A percentile compares a stretch with the other conserved stretches of the same genome.
These are phyloP conservation scores for Sylvicola fuscatus DNA, from an alignment of 2,888 invertebrate genomes.

Conservation along the genomic window DNA sequence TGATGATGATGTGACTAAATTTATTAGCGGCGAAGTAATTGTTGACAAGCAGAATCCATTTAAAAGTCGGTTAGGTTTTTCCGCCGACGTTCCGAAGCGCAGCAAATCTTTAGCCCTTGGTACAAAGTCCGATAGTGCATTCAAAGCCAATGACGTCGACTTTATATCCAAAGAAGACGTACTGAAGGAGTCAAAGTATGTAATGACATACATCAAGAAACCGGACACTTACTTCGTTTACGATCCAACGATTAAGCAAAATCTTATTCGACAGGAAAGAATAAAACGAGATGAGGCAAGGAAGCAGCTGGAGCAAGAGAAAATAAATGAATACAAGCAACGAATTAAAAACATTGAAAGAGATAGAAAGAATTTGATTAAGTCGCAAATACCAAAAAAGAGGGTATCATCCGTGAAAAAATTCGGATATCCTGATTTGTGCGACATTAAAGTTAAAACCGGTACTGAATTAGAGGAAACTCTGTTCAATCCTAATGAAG, in stretches of 20 bases:
- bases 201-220: slow-evolving; percentile 25
- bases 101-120: slow-evolving; percentile 1
- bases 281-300: slow-evolving; percentile 10
- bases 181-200: slow-evolving; percentile 24
- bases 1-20: slow-evolving; percentile 20
- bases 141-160: slow-evolving; percentile 9
- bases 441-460: slow-evolving; percentile 21
- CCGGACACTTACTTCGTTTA: slow-evolving; percentile 24
- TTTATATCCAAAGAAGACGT: slow-evolving; percentile 24
- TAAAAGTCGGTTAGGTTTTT: slow-evolving; percentile 8
- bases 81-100: slow-evolving; percentile 1
- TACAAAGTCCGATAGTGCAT: slow-evolving; percentile 1
- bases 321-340: slow-evolving; percentile 8
- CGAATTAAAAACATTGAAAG: neutral
- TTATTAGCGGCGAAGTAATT: slow-evolving; percentile 22
- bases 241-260: slow-evolving; percentile 21
- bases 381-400: slow-evolving; percentile 9
- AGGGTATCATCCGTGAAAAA: slow-evolving; percentile 16
- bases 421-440: slow-evolving; percentile 22
- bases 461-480: slow-evolving; percentile 19
- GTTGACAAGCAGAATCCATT: slow-evolving; percentile 25
- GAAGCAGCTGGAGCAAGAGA: slow-evolving; percentile 11
- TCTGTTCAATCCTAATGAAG: slow-evolving; percentile 22
- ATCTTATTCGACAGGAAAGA: slow-evolving; percentile 19
- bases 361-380: neutral